Percentiles rank a stretch among this genome's conserved stretches.
Evolutionary conservation across 2,888 invertebrate genomes (phyloP).

Genomic region (Amiota communis): DNA sequence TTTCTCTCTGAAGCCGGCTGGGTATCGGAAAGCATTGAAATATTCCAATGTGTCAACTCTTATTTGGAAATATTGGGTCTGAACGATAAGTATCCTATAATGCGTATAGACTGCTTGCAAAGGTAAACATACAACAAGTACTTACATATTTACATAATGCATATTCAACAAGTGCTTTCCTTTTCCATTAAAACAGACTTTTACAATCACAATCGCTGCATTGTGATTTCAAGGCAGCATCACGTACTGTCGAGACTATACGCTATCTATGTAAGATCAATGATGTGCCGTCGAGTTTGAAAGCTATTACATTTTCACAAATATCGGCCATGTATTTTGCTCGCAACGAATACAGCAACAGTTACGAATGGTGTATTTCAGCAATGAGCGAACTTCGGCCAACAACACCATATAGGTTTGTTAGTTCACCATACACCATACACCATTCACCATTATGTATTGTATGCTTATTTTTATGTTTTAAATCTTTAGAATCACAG

Average conservation of each 20-base stretch:
- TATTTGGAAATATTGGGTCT: conserved; percentile 77
- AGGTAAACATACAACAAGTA: conserved; percentile 76
- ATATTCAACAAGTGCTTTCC: background rate
- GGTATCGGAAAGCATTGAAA: conserved; percentile 84
- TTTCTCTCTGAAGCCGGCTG: conserved; percentile 93
- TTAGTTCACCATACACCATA: background rate
- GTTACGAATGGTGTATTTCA: conserved; percentile 84
- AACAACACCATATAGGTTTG: conserved; percentile 77
- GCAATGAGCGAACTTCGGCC: conserved; percentile 81
- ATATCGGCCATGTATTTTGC: conserved; percentile 88
- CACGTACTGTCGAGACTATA: conserved; percentile 80
- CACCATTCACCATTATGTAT: background rate
- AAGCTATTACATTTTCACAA: conserved; percentile 86
- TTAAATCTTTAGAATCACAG: conserved; percentile 76
- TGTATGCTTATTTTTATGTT: too few relatives aligned
- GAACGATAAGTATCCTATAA: conserved; percentile 77
- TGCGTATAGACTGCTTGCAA: conserved; percentile 88
- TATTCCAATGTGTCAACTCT: conserved; percentile 80
- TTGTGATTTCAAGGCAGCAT: conserved; percentile 85
- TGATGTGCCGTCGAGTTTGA: conserved; percentile 73
- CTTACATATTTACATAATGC: background rate
- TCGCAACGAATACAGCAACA: conserved; percentile 89
- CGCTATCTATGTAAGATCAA: conserved; percentile 74
- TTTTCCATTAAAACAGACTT: conserved; percentile 76
- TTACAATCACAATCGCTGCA: conserved; percentile 88